phyloP scores from a whole-genome alignment of 2,797 vertebrate genomes.

The Spea hammondii region DNA sequence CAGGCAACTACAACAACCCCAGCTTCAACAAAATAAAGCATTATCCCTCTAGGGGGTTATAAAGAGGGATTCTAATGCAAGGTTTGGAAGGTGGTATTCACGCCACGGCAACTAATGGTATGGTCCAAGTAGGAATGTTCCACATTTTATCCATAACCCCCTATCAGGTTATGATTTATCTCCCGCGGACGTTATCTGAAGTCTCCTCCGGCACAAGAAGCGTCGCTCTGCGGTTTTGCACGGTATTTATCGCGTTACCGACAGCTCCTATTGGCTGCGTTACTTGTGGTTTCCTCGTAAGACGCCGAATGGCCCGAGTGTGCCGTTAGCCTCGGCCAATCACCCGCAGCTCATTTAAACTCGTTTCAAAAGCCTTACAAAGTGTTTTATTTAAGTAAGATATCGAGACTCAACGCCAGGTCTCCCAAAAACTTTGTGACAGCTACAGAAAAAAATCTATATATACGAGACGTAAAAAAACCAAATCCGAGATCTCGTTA shows the following conservation, averaged over 20 bases:
- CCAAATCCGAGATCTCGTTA: background rate
- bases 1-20: no score
- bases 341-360: constrained; percentile 23
- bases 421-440: background rate
- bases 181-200: background rate
- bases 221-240: constrained; percentile 16
- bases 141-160: no score
- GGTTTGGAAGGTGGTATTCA: no score
- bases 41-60: no score
- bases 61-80: no score
- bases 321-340: constrained; percentile 3
- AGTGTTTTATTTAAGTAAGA: constrained; percentile 27
- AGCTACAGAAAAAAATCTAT: background rate
- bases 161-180: no score
- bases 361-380: background rate
- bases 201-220: background rate
- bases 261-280: constrained; percentile 11
- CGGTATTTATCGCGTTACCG: constrained; percentile 15
- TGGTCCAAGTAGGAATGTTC: no score
- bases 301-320: background rate
- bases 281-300: constrained; percentile 25
- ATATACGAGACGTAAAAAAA: background rate
- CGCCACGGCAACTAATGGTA: no score
- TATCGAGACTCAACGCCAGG: background rate
- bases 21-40: no score